Evolutionary conservation across 2,888 invertebrate genomes (phyloP), one percentile per base, ranked within the genome.

Genomic region (Idaea dimidiata): DNA sequence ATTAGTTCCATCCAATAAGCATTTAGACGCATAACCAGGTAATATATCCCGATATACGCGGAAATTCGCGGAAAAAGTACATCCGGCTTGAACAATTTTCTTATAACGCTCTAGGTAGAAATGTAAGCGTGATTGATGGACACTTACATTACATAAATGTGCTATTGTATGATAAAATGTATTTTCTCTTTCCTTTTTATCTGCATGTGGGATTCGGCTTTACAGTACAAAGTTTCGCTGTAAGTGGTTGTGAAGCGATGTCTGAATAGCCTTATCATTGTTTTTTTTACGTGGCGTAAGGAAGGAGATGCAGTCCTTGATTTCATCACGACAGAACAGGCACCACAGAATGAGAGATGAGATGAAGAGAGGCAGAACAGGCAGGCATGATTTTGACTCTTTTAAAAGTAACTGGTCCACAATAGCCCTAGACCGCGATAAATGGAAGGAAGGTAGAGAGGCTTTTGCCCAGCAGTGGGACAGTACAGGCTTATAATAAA

Each of bases 41-140:
- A 62, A 59, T 53, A 53, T 60, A n/a, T 32, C 58, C 54, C 54
- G 32, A 57, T 58, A 24, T 54, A 10, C 62, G 54, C 59, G 58
- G 62, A 66, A 70, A 71, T 62, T 60, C 67, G 70, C 63, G 63
- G 33, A 57, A 61, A 64, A 63, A 57, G 61, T 63, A 62, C 65
- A 68, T 67, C 66, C 70, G 61, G 67, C 58, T 61, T 63, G 57
- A 64, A 69, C 74, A 73, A 69, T 77, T 75, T 76, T 75, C 74
- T 72, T 75, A 73, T 73, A 79, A 72, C 74, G 67, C 66, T 73
- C 69, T 72, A 66, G 65, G 64, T 69, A 62, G 67, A 70, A 66
- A 71, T 68, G 70, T 71, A 69, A 72, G 69, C 67, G 71, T 81
- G 81, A 81, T 81, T 80, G 82, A 81, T 79, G 73, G 75, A 77